phyloP scores from a whole-genome alignment of 2,888 invertebrate genomes.

The Cheilosia pagana region DNA sequence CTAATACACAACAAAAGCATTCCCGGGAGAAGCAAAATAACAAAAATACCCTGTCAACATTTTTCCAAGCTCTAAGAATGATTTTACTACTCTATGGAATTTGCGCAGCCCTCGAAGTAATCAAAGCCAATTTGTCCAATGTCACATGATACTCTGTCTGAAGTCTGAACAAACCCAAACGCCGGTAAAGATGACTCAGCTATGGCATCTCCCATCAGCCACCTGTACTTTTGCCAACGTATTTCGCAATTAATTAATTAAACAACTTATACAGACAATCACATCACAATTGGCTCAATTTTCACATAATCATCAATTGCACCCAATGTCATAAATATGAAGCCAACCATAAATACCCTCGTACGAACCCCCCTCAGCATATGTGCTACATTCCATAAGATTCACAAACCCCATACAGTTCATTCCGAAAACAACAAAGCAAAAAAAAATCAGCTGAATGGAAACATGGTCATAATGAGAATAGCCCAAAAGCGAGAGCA shows the following conservation, averaged over 20 bases:
- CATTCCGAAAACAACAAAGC: neutral
- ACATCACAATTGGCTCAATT: conserved; percentile 42
- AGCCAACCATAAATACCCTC: conserved; percentile 31
- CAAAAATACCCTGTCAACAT: no score
- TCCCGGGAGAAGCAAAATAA: no score
- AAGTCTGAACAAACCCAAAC: neutral
- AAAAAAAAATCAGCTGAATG: conserved; percentile 16
- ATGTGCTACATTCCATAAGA: conserved; percentile 41
- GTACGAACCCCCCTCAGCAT: conserved; percentile 15
- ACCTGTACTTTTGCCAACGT: neutral
- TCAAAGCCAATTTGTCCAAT: no score
- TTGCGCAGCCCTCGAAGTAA: no score
- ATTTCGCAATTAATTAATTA: conserved; percentile 17
- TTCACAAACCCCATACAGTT: conserved; percentile 8
- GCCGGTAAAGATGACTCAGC: neutral
- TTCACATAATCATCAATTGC: conserved; percentile 43
- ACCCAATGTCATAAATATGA: conserved; percentile 56
- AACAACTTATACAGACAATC: conserved; percentile 18
- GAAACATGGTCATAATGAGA: conserved; percentile 47
- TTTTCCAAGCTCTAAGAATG: no score
- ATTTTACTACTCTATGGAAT: no score
- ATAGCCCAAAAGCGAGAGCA: conserved; percentile 43
- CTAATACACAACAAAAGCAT: no score
- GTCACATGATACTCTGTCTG: neutral
- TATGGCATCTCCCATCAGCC: neutral